Evolutionary conservation across 2,888 invertebrate species (phyloP), one percentile per base, ranked within the genome.

Genomic region (Hypolimnas misippus): DNA sequence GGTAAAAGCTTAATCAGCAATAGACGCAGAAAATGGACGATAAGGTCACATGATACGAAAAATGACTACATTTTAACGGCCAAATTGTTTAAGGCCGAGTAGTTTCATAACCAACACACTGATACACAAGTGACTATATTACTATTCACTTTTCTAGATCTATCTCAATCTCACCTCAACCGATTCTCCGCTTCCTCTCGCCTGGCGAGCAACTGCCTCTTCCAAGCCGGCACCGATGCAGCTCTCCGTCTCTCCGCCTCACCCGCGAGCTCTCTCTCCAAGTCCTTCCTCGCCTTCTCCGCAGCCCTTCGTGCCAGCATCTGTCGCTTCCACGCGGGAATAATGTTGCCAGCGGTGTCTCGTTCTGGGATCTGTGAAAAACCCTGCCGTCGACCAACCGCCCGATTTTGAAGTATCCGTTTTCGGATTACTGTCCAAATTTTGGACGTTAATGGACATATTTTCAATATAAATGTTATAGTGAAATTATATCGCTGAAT

Each of bases 281-380:
- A 92, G 78, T 98, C 98, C 77, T 96, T 96, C 71, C 96, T 94
- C 8, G 98, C 98, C 72, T 97, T 96, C 84, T 98, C 98, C 0
- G 98, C 98, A 0, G 98, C 97, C 82, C 98, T 97, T 76, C 97
- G 95, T 1, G 98, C 98, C 83, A 98, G 84, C 97, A 98, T 98
- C 86, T 98, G 98, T 10, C 98, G 92, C 83, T 98, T 98, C 98
- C 98, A 98, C 21, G 96, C 96, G 12, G 98, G 98, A 76, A 98
- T 97, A 44, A 95, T 93, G 79, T 97, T 97, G 0, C 98, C 98
- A 6, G 96, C 95, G 55, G 95, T 95, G 83, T 98, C 98, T 67
- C 95, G 95, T 79, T 97, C 97, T 8, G 98, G 98, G 72, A 98
- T 95, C 96, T 98, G 93, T 49, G 84, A 84, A 86, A 79, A 88